Conservation (phyloP, 2,888 invertebrate genomes). For the Caprella mutica region DNA sequence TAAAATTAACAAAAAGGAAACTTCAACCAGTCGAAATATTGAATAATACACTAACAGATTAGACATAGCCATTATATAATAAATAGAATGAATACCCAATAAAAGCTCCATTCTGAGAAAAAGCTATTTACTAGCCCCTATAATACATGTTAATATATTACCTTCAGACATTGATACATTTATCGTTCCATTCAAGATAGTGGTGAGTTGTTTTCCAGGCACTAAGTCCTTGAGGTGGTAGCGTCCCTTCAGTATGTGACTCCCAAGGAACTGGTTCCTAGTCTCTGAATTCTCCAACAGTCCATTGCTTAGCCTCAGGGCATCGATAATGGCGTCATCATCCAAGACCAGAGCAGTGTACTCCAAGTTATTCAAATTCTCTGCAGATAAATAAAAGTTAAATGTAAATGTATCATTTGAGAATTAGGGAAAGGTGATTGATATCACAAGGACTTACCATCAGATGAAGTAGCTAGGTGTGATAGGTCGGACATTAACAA, state of each 20-base stretch:
- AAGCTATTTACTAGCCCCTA: not conserved
- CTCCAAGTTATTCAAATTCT: constrained; percentile 26
- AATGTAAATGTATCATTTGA: too few species aligned
- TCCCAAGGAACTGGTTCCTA: constrained; percentile 48
- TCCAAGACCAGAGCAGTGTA: constrained; percentile 34
- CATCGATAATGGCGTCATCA: constrained; percentile 24
- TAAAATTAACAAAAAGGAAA: too few species aligned
- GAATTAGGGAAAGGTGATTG: too few species aligned
- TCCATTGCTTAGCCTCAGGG: too few species aligned
- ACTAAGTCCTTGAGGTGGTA: constrained; percentile 50
- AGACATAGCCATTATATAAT: too few species aligned
- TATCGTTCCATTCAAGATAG: constrained; percentile 49
- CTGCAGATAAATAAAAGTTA: constrained; percentile 6
- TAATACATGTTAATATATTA: not conserved
- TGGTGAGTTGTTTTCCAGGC: constrained; percentile 47
- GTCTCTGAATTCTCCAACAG: constrained; percentile 22
- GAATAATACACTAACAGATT: too few species aligned
- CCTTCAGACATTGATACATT: constrained; percentile 40
- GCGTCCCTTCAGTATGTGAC: constrained; percentile 53
- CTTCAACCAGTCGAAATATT: too few species aligned
- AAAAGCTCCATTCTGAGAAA: too few species aligned
- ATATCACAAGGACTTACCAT: constrained; percentile 7
- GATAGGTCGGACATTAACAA: constrained; percentile 23
- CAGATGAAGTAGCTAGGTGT: constrained; percentile 19
- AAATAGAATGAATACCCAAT: too few species aligned